Conservation (phyloP, 92 coral and sea anemone genomes). For the Scolanthus callimorphus region DNA sequence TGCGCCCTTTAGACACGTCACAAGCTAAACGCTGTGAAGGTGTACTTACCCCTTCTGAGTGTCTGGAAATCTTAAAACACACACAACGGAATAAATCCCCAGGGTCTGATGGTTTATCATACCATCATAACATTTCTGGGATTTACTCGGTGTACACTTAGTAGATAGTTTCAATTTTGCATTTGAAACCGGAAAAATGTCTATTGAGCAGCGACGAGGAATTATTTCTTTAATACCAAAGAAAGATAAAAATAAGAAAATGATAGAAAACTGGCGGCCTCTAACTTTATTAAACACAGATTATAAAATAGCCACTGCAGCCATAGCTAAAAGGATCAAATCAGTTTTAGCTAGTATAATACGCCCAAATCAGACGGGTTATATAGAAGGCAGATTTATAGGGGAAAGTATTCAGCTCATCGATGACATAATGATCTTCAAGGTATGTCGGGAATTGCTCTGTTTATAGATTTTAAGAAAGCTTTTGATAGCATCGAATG, state of each 20-base stretch:
- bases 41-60: conserved; percentile 10
- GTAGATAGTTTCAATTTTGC: conserved; percentile 22
- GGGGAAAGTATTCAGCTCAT: conserved; percentile 35
- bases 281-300: conserved; percentile 11
- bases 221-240: conserved; percentile 19
- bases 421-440: conserved; percentile 28
- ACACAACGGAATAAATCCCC: conserved; percentile 9
- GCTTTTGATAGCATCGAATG: conserved; percentile 42
- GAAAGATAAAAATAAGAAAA: conserved; percentile 12
- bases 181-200: conserved; percentile 11
- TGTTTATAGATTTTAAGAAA: conserved; percentile 28
- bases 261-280: conserved; percentile 8
- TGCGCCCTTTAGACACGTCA: neutral
- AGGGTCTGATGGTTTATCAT: conserved; percentile 25
- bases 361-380: conserved; percentile 22
- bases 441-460: conserved; percentile 16
- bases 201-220: conserved; percentile 15
- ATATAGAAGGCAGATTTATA: conserved; percentile 20
- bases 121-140: conserved; percentile 16
- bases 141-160: neutral
- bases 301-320: conserved; percentile 27
- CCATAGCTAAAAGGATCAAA: conserved; percentile 16
- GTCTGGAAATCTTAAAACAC: conserved; percentile 4
- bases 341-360: conserved; percentile 7
- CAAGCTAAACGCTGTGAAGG: conserved; percentile 21